These are phyloP conservation scores for Tragulus kanchil DNA, from an alignment of 2,113 vertebrate species.

Conservation along the genomic window DNA sequence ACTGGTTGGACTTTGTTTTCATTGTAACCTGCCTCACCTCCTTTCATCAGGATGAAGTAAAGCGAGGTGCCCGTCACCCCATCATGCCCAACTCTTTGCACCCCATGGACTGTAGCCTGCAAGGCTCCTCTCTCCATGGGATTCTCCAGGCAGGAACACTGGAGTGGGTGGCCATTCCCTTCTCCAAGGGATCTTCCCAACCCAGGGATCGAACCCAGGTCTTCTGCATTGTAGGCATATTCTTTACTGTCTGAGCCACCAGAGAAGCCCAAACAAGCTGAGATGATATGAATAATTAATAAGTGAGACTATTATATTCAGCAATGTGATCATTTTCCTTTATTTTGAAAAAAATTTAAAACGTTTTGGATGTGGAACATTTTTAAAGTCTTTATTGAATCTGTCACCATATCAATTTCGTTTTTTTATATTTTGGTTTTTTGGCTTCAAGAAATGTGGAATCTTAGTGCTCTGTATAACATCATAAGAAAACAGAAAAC, in stretches of 20 bases:
- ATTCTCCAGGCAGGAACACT: not conserved
- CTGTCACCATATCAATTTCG: not conserved
- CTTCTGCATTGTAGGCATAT: not conserved
- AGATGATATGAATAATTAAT: not conserved
- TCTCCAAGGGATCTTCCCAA: not conserved
- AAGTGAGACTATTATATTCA: not conserved
- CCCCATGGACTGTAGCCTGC: not conserved
- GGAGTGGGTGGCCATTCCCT: not conserved
- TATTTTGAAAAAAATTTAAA: not conserved
- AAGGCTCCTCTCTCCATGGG: not conserved
- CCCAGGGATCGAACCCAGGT: not conserved
- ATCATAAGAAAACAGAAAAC: no score
- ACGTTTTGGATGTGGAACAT: not conserved
- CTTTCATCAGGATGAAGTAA: not conserved
- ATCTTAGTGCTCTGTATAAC: not conserved
- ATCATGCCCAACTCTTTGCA: not conserved
- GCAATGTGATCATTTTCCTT: constrained; percentile 1
- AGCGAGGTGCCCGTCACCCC: not conserved
- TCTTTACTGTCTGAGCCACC: not conserved
- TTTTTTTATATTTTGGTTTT: not conserved
- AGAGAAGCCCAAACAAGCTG: not conserved
- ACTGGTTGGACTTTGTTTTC: not conserved
- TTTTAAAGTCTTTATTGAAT: not conserved
- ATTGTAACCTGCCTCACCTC: not conserved
- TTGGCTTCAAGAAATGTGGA: not conserved